Conservation (phyloP, 2,113 vertebrate genomes). For the Gambusia holbrooki region DNA sequence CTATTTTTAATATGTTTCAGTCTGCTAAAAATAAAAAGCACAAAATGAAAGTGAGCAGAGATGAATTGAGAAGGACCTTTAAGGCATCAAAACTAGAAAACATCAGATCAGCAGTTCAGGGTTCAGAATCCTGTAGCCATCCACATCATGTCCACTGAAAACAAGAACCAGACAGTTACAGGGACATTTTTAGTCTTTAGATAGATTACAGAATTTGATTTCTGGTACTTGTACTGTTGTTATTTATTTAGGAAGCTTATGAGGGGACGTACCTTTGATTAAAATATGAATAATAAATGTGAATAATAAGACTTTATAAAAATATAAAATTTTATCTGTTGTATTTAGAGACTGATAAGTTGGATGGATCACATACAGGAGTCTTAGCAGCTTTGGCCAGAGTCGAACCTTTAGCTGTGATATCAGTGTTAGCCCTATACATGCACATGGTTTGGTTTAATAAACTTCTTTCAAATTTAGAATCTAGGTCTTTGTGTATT, state of each 20-base stretch:
- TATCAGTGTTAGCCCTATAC: too few relatives aligned
- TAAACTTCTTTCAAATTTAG: too few relatives aligned
- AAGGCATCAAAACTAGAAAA: slow-evolving; percentile 74
- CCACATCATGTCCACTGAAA: background rate
- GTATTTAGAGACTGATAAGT: too few relatives aligned
- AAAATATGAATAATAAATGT: background rate
- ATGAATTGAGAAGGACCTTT: slow-evolving; percentile 54
- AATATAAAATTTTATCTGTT: too few relatives aligned
- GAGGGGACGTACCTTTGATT: slow-evolving; percentile 15
- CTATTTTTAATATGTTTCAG: slow-evolving; percentile 12
- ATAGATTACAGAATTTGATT: background rate
- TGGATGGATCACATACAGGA: too few relatives aligned
- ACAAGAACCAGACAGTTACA: background rate
- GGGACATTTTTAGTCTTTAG: background rate
- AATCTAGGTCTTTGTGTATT: background rate
- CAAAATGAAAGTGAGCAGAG: slow-evolving; percentile 38
- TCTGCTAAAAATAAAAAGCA: slow-evolving; percentile 30
- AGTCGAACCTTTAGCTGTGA: too few relatives aligned
- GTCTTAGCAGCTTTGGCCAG: too few relatives aligned
- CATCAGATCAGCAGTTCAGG: slow-evolving; percentile 25
- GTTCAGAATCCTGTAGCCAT: slow-evolving; percentile 43
- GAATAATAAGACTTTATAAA: too few relatives aligned
- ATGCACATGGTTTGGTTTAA: too few relatives aligned
- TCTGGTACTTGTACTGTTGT: too few relatives aligned
- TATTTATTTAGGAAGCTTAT: background rate